phyloP scores from a whole-genome alignment of 1,140 invertebrate genomes.

The Plodia interpunctella region DNA sequence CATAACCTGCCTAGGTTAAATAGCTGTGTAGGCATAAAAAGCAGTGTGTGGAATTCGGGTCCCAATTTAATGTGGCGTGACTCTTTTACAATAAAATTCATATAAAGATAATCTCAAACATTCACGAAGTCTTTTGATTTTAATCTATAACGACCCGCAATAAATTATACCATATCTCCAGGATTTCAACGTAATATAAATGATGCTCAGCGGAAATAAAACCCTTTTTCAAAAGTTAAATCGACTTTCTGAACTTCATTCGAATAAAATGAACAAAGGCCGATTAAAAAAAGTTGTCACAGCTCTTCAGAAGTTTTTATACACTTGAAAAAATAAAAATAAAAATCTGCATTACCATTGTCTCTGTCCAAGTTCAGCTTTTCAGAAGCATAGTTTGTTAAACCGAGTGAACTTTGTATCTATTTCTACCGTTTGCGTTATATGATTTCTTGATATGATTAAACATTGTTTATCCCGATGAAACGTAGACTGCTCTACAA shows the following conservation, averaged over 20 bases:
- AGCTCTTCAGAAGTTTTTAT: not conserved
- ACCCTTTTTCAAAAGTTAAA: constrained; percentile 13
- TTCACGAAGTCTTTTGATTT: constrained; percentile 15
- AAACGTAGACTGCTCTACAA: no score
- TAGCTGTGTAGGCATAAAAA: no score
- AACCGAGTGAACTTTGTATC: no score
- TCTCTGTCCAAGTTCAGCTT: not conserved
- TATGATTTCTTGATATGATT: no score
- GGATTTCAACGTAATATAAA: constrained; percentile 9
- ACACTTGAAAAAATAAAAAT: not conserved
- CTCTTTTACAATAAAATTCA: not conserved
- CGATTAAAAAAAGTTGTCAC: not conserved
- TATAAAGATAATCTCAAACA: not conserved
- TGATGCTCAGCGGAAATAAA: constrained; percentile 8
- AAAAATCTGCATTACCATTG: not conserved
- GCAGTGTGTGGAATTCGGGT: no score
- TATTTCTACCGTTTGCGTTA: no score
- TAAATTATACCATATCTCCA: constrained; percentile 20
- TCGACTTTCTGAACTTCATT: constrained; percentile 2
- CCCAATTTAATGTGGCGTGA: not conserved
- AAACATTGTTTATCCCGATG: no score
- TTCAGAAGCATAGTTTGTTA: not conserved
- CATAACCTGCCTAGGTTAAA: no score
- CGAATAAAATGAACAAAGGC: constrained; percentile 8
- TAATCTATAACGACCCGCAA: constrained; percentile 18